Evolutionary conservation across 2,888 invertebrate genomes (phyloP).

Genomic region (Lasioglossum villosulum): DNA sequence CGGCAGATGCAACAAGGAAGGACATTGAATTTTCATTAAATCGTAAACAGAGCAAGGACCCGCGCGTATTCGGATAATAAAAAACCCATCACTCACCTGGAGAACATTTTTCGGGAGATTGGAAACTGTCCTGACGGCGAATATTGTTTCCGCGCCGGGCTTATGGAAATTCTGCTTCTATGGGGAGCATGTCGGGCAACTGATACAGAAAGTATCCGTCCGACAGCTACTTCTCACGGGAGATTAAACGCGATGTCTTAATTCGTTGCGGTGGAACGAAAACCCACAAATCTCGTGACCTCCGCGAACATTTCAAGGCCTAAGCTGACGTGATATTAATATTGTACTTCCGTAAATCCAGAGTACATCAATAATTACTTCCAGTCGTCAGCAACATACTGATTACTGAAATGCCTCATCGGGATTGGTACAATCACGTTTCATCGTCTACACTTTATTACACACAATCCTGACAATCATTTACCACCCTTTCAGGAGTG

Average conservation of each 20-base stretch:
- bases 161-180: background rate
- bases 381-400: background rate
- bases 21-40: conserved; percentile 57
- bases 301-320: background rate
- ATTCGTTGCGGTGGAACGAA: conserved; percentile 2
- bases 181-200: background rate
- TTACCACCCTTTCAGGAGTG: too few relatives aligned
- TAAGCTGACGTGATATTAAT: background rate
- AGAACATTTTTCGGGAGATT: background rate
- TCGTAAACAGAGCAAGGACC: conserved; percentile 16
- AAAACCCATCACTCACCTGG: background rate
- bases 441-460: background rate
- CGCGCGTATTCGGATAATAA: conserved; percentile 25
- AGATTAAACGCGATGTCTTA: conserved; percentile 10
- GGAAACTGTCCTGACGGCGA: background rate
- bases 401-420: background rate
- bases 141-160: background rate
- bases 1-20: conserved; percentile 25
- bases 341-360: background rate
- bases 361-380: too few relatives aligned
- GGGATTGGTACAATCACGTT: background rate
- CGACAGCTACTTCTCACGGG: conserved; percentile 4
- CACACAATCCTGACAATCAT: too few relatives aligned
- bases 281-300: background rate
- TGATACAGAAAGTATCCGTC: background rate